Evolutionary conservation across 2,888 invertebrate species (phyloP).

Genomic region (Cantharis rustica): DNA sequence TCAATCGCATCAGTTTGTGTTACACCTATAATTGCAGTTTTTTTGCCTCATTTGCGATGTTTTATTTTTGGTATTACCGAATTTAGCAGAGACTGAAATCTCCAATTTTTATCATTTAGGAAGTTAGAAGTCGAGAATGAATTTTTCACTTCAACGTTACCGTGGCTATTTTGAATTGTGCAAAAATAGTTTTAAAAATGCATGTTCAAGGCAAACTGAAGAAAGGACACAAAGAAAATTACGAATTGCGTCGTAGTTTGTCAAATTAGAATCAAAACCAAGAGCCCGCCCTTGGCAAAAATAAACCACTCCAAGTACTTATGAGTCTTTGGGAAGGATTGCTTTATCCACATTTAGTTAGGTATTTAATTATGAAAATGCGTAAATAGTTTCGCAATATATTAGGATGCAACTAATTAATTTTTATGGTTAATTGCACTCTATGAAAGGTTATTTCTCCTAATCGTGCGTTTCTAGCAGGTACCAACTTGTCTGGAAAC

Average conservation of each 20-base stretch:
- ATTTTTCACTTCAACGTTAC: not conserved
- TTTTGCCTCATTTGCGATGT: too few species aligned
- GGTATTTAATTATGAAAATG: not conserved
- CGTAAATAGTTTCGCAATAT: not conserved
- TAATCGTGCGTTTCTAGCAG: conserved; percentile 8
- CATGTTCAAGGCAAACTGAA: not conserved
- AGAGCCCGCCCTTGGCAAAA: not conserved
- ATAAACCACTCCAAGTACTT: not conserved
- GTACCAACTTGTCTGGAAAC: conserved; percentile 23
- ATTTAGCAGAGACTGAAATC: not conserved
- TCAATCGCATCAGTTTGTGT: not conserved
- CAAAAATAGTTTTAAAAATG: not conserved
- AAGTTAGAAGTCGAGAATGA: not conserved
- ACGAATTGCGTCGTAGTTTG: not conserved
- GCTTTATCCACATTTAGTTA: not conserved
- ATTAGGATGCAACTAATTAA: not conserved
- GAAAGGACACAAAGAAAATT: not conserved
- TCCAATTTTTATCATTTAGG: not conserved
- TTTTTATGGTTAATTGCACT: not conserved
- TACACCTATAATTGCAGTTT: not conserved
- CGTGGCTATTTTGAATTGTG: not conserved
- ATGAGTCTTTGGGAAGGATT: not conserved
- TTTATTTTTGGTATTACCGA: not conserved
- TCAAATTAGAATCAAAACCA: not conserved
- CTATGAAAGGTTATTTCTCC: not conserved